These are phyloP conservation scores for Paracanthobrama guichenoti DNA, from an alignment of 2,113 vertebrate species.

Conservation along the genomic window DNA sequence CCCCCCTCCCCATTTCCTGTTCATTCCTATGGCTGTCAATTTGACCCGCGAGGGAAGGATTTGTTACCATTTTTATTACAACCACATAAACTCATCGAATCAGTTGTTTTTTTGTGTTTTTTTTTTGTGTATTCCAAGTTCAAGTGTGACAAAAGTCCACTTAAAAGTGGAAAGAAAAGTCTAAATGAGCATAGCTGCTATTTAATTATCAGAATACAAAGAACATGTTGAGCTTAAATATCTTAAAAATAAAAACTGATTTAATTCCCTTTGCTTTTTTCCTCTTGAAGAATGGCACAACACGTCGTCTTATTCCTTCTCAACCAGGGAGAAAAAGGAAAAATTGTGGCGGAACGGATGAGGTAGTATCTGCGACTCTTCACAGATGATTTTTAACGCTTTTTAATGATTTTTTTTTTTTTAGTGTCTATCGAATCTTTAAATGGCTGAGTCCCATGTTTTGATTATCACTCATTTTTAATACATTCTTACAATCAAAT, in stretches of 20 bases:
- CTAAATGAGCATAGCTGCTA: not conserved
- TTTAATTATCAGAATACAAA: not conserved
- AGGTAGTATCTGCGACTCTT: conserved; percentile 71
- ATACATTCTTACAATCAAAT: not conserved
- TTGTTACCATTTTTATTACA: no score
- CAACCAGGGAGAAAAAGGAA: conserved; percentile 89
- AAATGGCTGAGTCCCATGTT: not conserved
- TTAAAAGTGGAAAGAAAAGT: no score
- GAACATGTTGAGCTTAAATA: not conserved
- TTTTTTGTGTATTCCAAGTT: no score
- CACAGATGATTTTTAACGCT: not conserved
- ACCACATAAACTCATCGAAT: no score
- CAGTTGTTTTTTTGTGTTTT: no score
- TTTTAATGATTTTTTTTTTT: not conserved
- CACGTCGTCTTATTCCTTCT: conserved; percentile 76
- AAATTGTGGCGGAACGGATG: conserved; percentile 84
- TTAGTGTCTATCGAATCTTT: not conserved
- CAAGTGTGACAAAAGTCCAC: no score
- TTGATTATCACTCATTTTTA: not conserved
- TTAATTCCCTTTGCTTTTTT: not conserved
- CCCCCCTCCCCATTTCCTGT: no score
- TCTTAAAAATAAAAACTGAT: not conserved
- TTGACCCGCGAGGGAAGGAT: no score
- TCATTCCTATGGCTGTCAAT: no score
- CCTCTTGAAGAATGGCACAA: conserved; percentile 80